These are phyloP conservation scores for Serranus cabrilla DNA, from an alignment of 2,797 vertebrate species.

Conservation along the genomic window DNA sequence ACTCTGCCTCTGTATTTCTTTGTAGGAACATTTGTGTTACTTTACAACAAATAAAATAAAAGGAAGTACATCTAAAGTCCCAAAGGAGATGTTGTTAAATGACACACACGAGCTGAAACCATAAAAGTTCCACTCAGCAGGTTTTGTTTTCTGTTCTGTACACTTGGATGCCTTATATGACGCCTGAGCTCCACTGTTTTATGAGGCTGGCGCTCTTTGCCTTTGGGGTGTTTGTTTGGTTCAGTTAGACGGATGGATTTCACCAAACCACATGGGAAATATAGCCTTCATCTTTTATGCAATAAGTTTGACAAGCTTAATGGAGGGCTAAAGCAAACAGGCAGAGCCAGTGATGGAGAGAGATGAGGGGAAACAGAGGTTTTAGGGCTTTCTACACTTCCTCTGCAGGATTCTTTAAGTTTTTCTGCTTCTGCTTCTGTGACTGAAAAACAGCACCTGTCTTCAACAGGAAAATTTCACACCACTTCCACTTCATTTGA, in stretches of 20 bases:
- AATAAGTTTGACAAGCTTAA: slow-evolving; percentile 41
- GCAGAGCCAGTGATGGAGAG: not conserved
- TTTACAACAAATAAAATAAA: not conserved
- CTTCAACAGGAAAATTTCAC: slow-evolving; percentile 1
- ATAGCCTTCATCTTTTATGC: slow-evolving; percentile 42
- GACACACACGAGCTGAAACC: not conserved
- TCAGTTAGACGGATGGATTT: slow-evolving; percentile 30
- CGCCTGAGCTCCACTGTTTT: not conserved
- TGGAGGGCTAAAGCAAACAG: slow-evolving; percentile 23
- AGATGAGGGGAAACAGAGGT: not conserved
- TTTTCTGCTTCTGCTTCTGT: not conserved
- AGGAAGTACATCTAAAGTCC: not conserved
- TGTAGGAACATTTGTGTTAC: not conserved
- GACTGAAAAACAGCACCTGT: slow-evolving; percentile 8
- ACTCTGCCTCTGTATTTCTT: not conserved
- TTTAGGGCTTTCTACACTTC: not conserved
- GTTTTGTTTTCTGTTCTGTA: not conserved
- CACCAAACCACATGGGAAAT: slow-evolving; percentile 44
- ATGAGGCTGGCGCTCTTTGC: slow-evolving; percentile 6
- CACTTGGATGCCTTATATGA: not conserved
- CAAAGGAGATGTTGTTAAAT: not conserved
- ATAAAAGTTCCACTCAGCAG: slow-evolving; percentile 2
- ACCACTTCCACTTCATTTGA: slow-evolving; percentile 13
- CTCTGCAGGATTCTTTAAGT: not conserved
- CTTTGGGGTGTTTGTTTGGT: slow-evolving; percentile 24